Evolutionary conservation across 2,888 invertebrate species (phyloP).

Genomic region (Zelleria hepariella): DNA sequence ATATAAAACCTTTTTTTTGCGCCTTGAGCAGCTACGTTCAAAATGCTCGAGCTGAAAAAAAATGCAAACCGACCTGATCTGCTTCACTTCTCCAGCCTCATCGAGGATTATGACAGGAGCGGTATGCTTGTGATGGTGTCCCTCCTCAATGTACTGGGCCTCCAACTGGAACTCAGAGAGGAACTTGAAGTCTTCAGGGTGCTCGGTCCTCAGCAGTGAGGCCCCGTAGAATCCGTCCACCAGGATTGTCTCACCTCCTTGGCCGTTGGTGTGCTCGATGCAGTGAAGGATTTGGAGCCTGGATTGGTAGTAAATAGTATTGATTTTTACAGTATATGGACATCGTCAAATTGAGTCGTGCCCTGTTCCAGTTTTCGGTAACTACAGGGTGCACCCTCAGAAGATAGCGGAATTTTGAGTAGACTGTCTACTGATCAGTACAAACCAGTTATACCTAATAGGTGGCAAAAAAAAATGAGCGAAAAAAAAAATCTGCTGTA

Average conservation of each 20-base stretch:
- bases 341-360: too few relatives aligned
- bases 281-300: constrained; percentile 63
- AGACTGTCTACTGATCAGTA: too few relatives aligned
- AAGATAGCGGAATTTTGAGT: too few relatives aligned
- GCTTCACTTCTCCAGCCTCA: constrained; percentile 68
- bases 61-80: constrained; percentile 64
- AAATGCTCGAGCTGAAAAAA: not conserved
- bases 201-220: constrained; percentile 56
- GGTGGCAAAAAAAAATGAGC: too few relatives aligned
- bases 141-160: constrained; percentile 77
- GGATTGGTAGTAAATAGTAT: constrained; percentile 7
- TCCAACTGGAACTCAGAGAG: constrained; percentile 72
- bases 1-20: too few relatives aligned
- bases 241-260: constrained; percentile 81
- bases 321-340: too few relatives aligned
- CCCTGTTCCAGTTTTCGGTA: too few relatives aligned
- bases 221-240: constrained; percentile 83
- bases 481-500: too few relatives aligned
- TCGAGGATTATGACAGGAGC: constrained; percentile 74
- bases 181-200: constrained; percentile 71
- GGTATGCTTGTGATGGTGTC: constrained; percentile 67
- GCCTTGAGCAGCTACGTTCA: too few relatives aligned
- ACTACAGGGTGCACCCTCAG: too few relatives aligned
- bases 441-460: too few relatives aligned
- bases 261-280: constrained; percentile 59